Base-by-base conservation (phyloP, 2,113 vertebrate species). In the Pica pica region DNA sequence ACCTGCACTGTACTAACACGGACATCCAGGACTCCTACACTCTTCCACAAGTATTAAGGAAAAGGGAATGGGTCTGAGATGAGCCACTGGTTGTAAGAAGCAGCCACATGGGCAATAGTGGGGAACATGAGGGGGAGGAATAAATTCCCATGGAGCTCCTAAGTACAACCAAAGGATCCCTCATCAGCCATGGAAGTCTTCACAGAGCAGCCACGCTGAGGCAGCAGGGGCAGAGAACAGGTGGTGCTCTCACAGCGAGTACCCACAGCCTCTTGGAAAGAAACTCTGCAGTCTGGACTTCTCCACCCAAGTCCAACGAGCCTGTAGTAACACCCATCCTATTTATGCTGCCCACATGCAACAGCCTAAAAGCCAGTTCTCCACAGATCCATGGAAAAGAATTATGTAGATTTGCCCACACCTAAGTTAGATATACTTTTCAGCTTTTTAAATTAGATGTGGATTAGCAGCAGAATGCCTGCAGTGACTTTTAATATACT, bases 371-470 rank as follows among this genome's bases (percentile, higher is more conserved):
- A 64, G 6, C 56, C 39, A 14, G 11, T 7, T 80, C 71, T 80
- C 44, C 44, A 52, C 1, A 3, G 37, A 61, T 60, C n/a, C 50
- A 53, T 2, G 1, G 37, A 69, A 74, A 57, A 63, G 31, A 73
- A 15, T 49, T 49, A 20, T 3, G 23, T 15, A 67, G 35, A 26
- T 87, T 44, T 68, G 42, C 37, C 75, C 39, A 50, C 27, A 81
- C 8, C 21, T 42, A 39, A 79, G 26, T 53, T 37, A 42, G 26
- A 65, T 12, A n/a, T 2, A 49, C 14, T 88, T 76, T 49, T 50
- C 82, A 74, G 30, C 12, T 57, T 86, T 78, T 90, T 70, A 35
- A 90, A 92, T 93, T 60, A 90, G 70, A 57, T 35, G 33, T 52
- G 79, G 86, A 88, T 55, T 63, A 76, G 80, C 50, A 85, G 59